Evolutionary conservation across 2,113 vertebrate species (phyloP).

Genomic region (Holacanthus passer): DNA sequence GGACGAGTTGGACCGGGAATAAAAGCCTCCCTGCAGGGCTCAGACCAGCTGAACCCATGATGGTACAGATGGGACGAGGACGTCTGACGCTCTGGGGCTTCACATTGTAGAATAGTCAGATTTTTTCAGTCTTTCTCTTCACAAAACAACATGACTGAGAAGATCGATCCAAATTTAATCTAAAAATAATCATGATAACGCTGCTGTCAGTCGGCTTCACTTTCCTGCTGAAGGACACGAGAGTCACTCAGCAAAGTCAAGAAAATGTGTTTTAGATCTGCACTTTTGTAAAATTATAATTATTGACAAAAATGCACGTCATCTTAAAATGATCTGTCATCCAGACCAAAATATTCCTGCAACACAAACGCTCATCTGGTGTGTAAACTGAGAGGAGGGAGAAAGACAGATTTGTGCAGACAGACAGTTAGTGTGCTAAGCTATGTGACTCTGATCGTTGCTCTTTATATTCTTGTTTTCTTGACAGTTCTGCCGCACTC

Average conservation of each 20-base stretch:
- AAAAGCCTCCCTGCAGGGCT: too few species aligned
- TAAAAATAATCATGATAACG: too few species aligned
- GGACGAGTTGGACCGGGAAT: too few species aligned
- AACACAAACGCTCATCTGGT: not conserved
- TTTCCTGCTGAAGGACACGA: too few species aligned
- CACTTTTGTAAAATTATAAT: not conserved
- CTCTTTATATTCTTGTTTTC: slow-evolving; percentile 33
- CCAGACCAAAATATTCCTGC: not conserved
- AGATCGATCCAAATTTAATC: too few species aligned
- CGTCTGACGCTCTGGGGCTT: not conserved
- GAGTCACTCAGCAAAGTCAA: not conserved
- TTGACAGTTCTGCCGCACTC: slow-evolving; percentile 12
- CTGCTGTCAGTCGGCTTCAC: too few species aligned
- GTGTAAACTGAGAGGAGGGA: not conserved
- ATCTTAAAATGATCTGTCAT: too few species aligned
- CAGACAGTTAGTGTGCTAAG: slow-evolving; percentile 20
- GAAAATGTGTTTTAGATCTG: not conserved
- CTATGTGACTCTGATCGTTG: slow-evolving; percentile 19
- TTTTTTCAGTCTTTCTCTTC: not conserved
- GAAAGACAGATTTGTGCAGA: not conserved
- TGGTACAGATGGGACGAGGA: not conserved
- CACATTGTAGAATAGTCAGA: not conserved
- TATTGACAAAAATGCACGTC: too few species aligned
- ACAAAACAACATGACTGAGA: not conserved
- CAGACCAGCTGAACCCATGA: not conserved